Base-by-base conservation (phyloP, 2,113 vertebrate genomes). In the Echinops telfairi region DNA sequence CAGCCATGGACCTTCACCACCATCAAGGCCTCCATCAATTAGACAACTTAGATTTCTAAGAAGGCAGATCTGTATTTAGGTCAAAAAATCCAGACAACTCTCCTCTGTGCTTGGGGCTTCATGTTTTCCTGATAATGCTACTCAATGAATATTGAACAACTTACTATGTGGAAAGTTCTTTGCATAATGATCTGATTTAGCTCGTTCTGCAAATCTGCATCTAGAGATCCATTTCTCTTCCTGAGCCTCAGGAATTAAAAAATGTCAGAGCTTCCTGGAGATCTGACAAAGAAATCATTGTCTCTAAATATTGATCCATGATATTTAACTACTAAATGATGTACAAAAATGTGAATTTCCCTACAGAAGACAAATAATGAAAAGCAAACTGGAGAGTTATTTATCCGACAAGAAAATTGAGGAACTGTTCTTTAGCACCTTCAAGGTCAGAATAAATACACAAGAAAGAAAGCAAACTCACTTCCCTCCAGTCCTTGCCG, bases 381-480 rank as follows among this genome's bases (percentile, higher is more conserved):
- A 89, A 57, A 82, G 31, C 78, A n/a, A 62, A 47, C 62, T 58
- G 29, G 8, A 85, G 36, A 60, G 17, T 33, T 80, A 86, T 29
- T 83, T 71, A 82, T 77, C 40, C 89, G 85, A 29, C 86, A 83
- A 60, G 33, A 58, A 17, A 43, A 15, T 66, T 82, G 68, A 81
- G 68, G 62, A 66, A 58, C 88, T 89, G 66, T 75, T 73, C 16
- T 87, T 71, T 19, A 3, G 22, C 20, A 88, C 47, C 86, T 93
- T 36, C 2, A 17, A 92, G 40, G 19, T 80, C 33, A 83, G 66
- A 81, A 53, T 60, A 68, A 76, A 77, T n/a, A 58, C 25, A 33
- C 31, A 29, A 31, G 40, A 40, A 64, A 40, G 88, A 79, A 53
- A 53, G 1, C 47, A 53, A 53, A 53, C 47, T 53, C 47, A 53